Evolutionary conservation across 2,888 invertebrate species (phyloP).

Genomic region (Macaria notata): DNA sequence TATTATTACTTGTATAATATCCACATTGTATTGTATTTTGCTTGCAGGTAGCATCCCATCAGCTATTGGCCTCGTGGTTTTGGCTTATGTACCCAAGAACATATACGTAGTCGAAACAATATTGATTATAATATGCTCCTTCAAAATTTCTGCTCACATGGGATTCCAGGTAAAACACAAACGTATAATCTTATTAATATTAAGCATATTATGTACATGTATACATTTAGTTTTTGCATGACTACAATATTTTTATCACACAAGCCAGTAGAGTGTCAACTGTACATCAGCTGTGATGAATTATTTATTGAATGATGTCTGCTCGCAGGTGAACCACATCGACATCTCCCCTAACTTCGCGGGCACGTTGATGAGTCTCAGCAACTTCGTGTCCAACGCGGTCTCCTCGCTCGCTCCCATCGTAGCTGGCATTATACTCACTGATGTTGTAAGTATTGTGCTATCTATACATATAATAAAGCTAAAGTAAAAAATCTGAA

Average conservation of each 20-base stretch:
- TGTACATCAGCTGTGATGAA: no score
- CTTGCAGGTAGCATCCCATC: constrained; percentile 78
- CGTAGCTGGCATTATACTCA: constrained; percentile 85
- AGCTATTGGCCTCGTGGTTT: constrained; percentile 77
- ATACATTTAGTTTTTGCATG: no score
- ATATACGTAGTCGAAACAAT: constrained; percentile 78
- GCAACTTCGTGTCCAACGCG: constrained; percentile 88
- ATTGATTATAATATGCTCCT: constrained; percentile 82
- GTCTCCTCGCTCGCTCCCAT: constrained; percentile 88
- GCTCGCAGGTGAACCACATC: constrained; percentile 86
- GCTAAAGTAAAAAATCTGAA: no score
- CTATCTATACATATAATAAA: no score
- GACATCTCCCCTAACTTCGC: constrained; percentile 92
- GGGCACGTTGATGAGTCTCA: constrained; percentile 91
- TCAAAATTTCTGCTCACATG: constrained; percentile 83
- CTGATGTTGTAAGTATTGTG: constrained; percentile 83
- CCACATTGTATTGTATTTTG: neutral
- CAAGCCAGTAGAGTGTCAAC: no score
- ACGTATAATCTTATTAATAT: constrained; percentile 22
- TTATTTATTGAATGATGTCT: neutral
- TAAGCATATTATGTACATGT: no score
- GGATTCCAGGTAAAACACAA: constrained; percentile 80
- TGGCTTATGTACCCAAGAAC: constrained; percentile 79
- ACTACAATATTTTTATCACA: no score
- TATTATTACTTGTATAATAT: no score